A percentile compares a stretch with the other conserved stretches of the same genome.
phyloP scores from a whole-genome alignment of 2,888 invertebrate species.

The Ernsta delagoae region DNA sequence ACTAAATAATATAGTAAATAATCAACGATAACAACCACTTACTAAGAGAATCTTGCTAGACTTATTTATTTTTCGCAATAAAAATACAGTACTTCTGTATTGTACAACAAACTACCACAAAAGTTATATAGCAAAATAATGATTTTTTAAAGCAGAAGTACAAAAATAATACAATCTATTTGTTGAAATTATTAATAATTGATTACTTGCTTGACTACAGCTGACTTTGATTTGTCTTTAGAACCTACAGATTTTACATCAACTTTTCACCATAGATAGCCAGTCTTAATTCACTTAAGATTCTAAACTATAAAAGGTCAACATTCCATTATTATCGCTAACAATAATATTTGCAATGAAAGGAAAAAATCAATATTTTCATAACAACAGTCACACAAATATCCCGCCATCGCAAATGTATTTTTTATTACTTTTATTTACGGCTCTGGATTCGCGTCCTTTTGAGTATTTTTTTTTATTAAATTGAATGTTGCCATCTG shows the following conservation, averaged over 20 bases:
- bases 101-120: conserved; percentile 20
- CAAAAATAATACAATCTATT: conserved; percentile 52
- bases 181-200: conserved; percentile 44
- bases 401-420: conserved; percentile 58
- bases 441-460: no score
- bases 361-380: conserved; percentile 42
- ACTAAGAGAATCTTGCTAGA: background rate
- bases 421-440: no score
- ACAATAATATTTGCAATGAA: background rate
- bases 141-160: conserved; percentile 40
- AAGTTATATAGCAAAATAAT: conserved; percentile 23
- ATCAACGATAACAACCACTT: background rate
- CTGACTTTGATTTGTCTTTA: conserved; percentile 45
- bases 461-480: no score
- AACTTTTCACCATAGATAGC: conserved; percentile 22
- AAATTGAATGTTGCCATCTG: no score
- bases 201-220: conserved; percentile 40
- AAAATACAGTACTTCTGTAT: background rate
- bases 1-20: no score
- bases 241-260: conserved; percentile 46
- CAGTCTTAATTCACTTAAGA: conserved; percentile 38
- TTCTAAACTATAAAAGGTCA: background rate
- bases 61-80: background rate
- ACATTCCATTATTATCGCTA: background rate
- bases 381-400: conserved; percentile 69